A percentile compares a stretch with the other conserved stretches of the same genome.
phyloP scores from a whole-genome alignment of 2,888 invertebrate genomes.

The Cynaeus angustus region DNA sequence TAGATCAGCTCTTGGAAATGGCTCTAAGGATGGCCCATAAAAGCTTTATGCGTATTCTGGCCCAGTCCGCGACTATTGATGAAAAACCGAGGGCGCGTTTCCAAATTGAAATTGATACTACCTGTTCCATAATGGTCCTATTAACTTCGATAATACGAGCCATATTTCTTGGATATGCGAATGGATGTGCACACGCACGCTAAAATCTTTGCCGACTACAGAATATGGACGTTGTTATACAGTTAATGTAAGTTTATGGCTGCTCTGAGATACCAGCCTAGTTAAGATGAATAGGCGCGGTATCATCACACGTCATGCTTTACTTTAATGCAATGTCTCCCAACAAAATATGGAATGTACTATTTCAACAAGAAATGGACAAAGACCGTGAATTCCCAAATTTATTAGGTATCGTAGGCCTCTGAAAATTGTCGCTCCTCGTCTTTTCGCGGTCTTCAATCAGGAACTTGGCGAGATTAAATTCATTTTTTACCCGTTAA shows the following conservation, averaged over 20 bases:
- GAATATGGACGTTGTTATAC: constrained; percentile 55
- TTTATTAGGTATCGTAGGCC: constrained; percentile 41
- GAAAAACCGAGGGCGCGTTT: constrained; percentile 35
- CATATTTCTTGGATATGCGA: constrained; percentile 47
- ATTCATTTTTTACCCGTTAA: constrained; percentile 45
- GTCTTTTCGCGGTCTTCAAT: constrained; percentile 31
- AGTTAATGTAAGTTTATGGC: constrained; percentile 64
- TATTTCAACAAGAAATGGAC: constrained; percentile 37
- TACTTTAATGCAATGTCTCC: constrained; percentile 61
- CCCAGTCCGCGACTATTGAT: constrained; percentile 48
- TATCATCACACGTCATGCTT: constrained; percentile 60
- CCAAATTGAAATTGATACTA: constrained; percentile 58
- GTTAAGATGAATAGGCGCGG: constrained; percentile 60
- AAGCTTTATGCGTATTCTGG: constrained; percentile 49
- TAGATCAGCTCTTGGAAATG: constrained; percentile 45
- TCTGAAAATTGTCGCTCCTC: constrained; percentile 30
- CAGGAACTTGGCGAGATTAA: constrained; percentile 37
- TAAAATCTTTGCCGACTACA: constrained; percentile 48
- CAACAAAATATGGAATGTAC: constrained; percentile 50
- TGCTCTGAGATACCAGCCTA: constrained; percentile 57
- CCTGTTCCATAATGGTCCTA: constrained; percentile 50
- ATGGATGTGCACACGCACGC: constrained; percentile 50
- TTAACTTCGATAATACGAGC: constrained; percentile 48
- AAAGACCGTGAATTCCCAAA: constrained; percentile 26
- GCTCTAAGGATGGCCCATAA: constrained; percentile 44